Evolutionary conservation across 1,140 invertebrate species (phyloP).

Genomic region (Diabrotica undecimpunctata): DNA sequence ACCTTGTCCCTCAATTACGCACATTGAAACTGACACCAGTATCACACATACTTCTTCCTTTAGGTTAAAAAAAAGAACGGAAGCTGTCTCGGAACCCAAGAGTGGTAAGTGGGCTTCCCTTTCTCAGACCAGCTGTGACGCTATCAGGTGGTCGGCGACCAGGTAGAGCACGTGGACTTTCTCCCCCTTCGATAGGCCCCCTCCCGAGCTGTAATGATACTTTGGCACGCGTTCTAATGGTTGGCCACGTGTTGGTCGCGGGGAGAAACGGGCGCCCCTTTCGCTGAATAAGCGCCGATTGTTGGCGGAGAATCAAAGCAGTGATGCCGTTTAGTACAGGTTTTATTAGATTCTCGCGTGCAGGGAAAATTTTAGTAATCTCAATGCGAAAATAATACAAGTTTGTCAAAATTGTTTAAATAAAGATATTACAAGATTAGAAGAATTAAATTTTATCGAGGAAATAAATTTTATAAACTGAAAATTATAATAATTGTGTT

Average conservation of each 20-base stretch:
- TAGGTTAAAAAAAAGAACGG: conserved; percentile 2
- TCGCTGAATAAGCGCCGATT: conserved; percentile 18
- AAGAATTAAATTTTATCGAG: too few species aligned
- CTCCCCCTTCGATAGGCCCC: conserved; percentile 15
- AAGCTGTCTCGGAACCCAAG: conserved; percentile 12
- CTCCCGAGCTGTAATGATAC: conserved; percentile 27
- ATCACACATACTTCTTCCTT: too few species aligned
- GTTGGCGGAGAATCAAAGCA: conserved; percentile 25
- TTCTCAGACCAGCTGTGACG: conserved; percentile 31
- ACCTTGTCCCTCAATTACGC: too few species aligned
- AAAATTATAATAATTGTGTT: too few species aligned
- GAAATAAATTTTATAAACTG: too few species aligned
- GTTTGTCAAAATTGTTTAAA: too few species aligned
- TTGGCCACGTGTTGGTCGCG: conserved; percentile 39
- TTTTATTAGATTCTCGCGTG: too few species aligned
- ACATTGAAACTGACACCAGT: too few species aligned
- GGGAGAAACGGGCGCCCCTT: conserved; percentile 29
- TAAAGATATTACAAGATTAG: too few species aligned
- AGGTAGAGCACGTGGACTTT: conserved; percentile 30
- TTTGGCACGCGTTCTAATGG: conserved; percentile 36
- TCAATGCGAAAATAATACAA: too few species aligned
- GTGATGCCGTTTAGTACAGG: neutral
- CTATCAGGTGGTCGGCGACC: conserved; percentile 36
- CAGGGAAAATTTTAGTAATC: too few species aligned
- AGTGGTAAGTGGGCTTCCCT: conserved; percentile 26